phyloP scores from a whole-genome alignment of 2,113 vertebrate genomes.

The Saguinus midas region DNA sequence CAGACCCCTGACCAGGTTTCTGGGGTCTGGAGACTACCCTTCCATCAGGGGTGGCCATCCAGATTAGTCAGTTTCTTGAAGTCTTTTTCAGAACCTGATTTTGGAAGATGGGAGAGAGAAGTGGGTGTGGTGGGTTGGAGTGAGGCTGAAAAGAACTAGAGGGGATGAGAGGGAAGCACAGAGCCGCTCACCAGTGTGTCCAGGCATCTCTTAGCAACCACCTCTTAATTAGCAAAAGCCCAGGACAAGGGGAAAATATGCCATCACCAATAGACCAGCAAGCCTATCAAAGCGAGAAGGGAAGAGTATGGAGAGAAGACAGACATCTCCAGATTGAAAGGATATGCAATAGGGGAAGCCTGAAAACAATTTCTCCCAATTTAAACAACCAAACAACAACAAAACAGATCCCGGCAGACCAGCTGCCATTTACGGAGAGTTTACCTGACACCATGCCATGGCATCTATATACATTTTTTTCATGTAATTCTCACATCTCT shows the following conservation, averaged over 20 bases:
- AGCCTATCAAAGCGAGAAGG: not conserved
- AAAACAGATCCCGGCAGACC: not conserved
- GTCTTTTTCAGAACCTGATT: conserved; percentile 72
- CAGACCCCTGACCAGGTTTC: conserved; percentile 9
- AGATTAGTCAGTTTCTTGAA: not conserved
- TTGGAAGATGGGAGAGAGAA: conserved; percentile 56
- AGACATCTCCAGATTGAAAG: not conserved
- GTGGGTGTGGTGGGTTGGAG: not conserved
- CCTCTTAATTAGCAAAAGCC: conserved; percentile 83
- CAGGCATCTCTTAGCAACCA: conserved; percentile 85
- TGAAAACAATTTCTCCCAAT: not conserved
- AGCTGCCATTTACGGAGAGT: not conserved
- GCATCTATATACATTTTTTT: not conserved
- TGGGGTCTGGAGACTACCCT: conserved; percentile 39
- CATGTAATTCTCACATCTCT: not conserved
- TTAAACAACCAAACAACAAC: not conserved
- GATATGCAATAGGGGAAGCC: not conserved
- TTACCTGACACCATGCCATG: not conserved
- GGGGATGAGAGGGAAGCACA: not conserved
- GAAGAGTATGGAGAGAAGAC: no score
- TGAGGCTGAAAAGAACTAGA: not conserved
- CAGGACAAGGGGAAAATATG: conserved; percentile 64
- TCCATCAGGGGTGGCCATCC: conserved; percentile 80
- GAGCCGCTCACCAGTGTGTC: conserved; percentile 68
- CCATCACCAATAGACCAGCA: not conserved